A percentile compares a stretch with the other conserved stretches of the same genome.
These are phyloP conservation scores for Stomatorhinus ivindoensis DNA, from an alignment of 2,113 vertebrate genomes.

Conservation along the genomic window DNA sequence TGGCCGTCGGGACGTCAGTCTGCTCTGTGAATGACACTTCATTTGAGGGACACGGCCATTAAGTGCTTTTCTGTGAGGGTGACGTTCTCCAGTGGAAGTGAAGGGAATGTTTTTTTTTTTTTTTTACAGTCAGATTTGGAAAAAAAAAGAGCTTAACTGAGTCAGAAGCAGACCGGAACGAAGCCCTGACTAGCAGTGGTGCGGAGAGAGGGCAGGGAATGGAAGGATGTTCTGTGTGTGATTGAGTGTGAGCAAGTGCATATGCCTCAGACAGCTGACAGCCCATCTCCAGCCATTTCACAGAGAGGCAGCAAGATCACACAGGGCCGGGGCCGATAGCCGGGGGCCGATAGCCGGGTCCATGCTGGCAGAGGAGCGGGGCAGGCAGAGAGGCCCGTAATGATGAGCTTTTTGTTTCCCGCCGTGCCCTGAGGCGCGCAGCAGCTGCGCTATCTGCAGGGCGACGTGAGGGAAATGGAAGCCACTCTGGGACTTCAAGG, in stretches of 20 bases:
- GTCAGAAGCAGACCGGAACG: not conserved
- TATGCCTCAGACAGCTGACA: not conserved
- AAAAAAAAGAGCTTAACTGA: not conserved
- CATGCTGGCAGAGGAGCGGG: constrained; percentile 45
- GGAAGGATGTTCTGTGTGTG: not conserved
- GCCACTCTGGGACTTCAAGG: constrained; percentile 59
- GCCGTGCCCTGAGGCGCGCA: constrained; percentile 44
- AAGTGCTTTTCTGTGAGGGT: not conserved
- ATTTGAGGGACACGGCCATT: not conserved
- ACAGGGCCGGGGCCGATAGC: constrained; percentile 50
- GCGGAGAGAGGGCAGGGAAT: not conserved
- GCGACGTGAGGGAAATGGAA: constrained; percentile 53
- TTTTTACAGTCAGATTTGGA: not conserved
- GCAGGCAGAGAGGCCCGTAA: constrained; percentile 37
- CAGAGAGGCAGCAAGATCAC: constrained; percentile 59
- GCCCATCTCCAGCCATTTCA: not conserved
- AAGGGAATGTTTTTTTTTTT: not conserved
- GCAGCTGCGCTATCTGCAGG: constrained; percentile 39
- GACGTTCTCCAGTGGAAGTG: not conserved
- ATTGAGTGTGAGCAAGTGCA: not conserved
- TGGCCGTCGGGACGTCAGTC: not conserved
- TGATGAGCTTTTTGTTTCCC: constrained; percentile 47
- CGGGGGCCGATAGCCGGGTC: constrained; percentile 47
- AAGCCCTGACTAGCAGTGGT: not conserved
- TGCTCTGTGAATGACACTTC: not conserved